Evolutionary conservation across 2,113 vertebrate species (phyloP).

Genomic region (Propithecus coquereli): DNA sequence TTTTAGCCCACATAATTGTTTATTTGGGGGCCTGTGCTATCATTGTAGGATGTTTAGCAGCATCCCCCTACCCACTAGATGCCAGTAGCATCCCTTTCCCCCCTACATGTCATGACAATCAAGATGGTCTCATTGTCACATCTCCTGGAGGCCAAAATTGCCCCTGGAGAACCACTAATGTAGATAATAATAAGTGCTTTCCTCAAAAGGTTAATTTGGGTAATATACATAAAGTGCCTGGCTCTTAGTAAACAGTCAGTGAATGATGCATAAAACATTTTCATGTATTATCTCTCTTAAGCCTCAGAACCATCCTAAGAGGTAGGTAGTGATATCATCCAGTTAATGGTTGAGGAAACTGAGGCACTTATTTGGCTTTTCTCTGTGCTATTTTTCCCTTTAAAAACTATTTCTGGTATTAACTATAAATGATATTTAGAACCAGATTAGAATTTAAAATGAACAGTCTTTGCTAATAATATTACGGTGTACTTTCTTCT

Average conservation of each 20-base stretch:
- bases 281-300: background rate
- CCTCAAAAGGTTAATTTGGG: background rate
- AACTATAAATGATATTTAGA: slow-evolving; percentile 1
- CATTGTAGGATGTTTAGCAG: background rate
- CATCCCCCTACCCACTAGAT: background rate
- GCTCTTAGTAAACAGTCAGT: background rate
- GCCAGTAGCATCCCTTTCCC: background rate
- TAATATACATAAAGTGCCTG: background rate
- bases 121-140: background rate
- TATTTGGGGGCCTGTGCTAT: background rate
- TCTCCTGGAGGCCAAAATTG: background rate
- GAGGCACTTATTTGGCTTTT: background rate
- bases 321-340: background rate
- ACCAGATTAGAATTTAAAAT: slow-evolving; percentile 24
- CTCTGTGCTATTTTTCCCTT: background rate
- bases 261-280: background rate
- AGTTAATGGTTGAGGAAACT: background rate
- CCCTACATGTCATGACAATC: background rate
- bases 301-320: background rate
- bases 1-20: background rate
- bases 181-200: background rate
- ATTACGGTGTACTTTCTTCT: background rate
- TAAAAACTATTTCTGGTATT: slow-evolving; percentile 30
- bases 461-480: slow-evolving; percentile 35
- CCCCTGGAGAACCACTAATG: background rate